Conservation (phyloP, 1,140 invertebrate species). For the Camponotus floridanus region DNA sequence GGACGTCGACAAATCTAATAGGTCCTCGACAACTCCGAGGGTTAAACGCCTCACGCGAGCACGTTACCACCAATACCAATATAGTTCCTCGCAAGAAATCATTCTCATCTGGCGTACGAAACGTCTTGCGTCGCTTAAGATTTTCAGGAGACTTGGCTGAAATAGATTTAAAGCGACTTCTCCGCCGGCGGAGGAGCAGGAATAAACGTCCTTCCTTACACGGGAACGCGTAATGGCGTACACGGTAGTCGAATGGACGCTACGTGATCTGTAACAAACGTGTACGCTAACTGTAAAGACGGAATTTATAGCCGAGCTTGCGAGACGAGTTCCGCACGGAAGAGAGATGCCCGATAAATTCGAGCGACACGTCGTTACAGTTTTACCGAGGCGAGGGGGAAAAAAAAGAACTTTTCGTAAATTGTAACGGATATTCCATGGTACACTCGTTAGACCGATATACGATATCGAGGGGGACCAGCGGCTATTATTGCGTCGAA, state of each 20-base stretch:
- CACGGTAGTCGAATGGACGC: slow-evolving; percentile 18
- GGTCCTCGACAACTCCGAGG: slow-evolving; percentile 20
- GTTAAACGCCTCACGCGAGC: neutral
- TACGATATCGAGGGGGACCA: slow-evolving; percentile 25
- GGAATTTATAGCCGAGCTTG: slow-evolving; percentile 35
- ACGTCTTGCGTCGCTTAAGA: neutral
- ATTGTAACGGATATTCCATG: slow-evolving; percentile 57
- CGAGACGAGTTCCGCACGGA: slow-evolving; percentile 30
- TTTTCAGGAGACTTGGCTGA: slow-evolving; percentile 19
- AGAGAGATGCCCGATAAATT: slow-evolving; percentile 55
- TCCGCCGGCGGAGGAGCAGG: neutral
- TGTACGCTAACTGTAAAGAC: slow-evolving; percentile 49
- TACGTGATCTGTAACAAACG: slow-evolving; percentile 54
- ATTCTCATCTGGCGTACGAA: neutral
- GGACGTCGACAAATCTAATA: slow-evolving; percentile 28
- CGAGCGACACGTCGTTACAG: slow-evolving; percentile 32
- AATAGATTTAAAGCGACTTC: slow-evolving; percentile 45
- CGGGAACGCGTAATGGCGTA: slow-evolving; percentile 15
- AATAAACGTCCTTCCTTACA: neutral
- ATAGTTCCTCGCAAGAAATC: neutral
- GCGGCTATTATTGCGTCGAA: slow-evolving; percentile 55
- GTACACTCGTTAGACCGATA: slow-evolving; percentile 52
- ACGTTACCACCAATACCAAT: neutral
- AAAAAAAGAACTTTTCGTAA: slow-evolving; percentile 45
- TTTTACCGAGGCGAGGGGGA: neutral